Evolutionary conservation across 2,113 vertebrate species (phyloP).

Genomic region (Leucopsar rothschildi): DNA sequence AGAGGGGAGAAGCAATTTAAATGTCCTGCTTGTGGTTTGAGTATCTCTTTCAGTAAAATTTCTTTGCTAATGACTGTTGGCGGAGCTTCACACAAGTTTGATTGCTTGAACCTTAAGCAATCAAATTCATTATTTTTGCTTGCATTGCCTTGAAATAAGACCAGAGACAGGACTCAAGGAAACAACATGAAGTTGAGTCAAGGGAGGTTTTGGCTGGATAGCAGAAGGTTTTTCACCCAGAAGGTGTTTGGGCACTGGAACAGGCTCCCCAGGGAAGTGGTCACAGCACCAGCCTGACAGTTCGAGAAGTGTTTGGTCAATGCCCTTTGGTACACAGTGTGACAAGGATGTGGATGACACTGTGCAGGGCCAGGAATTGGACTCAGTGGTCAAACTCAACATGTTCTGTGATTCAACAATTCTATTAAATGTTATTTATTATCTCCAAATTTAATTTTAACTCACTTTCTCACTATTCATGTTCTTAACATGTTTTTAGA

Average conservation of each 20-base stretch:
- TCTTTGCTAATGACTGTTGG: not conserved
- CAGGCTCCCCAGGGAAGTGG: not conserved
- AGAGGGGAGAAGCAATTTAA: not conserved
- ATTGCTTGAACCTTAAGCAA: not conserved
- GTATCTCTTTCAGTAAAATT: not conserved
- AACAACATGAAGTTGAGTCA: not conserved
- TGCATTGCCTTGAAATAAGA: not conserved
- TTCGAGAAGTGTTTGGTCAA: not conserved
- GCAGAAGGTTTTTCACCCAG: not conserved
- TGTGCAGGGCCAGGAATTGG: not conserved
- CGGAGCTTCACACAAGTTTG: not conserved
- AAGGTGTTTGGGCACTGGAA: not conserved
- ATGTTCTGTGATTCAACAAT: not conserved
- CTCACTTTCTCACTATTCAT: not conserved
- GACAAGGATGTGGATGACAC: not conserved
- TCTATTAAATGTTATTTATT: not conserved
- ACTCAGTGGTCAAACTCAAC: not conserved
- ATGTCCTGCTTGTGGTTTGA: not conserved
- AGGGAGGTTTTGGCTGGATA: not conserved
- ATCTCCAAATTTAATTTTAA: not conserved
- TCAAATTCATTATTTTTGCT: not conserved
- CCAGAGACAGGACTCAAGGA: not conserved
- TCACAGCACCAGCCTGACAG: not conserved
- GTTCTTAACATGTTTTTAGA: not conserved
- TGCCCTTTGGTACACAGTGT: fast-evolving